Evolutionary conservation across 2,888 invertebrate genomes (phyloP), one percentile per base, ranked within the genome.

Genomic region (Morpho deidamia): DNA sequence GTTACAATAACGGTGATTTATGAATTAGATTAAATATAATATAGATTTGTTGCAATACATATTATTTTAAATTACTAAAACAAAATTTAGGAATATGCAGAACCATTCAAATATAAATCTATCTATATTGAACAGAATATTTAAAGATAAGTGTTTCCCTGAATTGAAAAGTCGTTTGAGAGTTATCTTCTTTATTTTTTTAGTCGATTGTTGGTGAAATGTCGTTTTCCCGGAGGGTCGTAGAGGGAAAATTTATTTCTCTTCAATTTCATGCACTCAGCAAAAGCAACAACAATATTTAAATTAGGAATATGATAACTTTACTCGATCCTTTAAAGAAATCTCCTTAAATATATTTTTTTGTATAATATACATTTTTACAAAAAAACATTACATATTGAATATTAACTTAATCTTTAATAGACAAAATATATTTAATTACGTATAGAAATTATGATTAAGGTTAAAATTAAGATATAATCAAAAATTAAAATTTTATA

Each of bases 201-300:
- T 68, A 66, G 69, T 65, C 76, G 52, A 52, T 55, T 54, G 73
- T 70, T 72, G 80, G 81, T 78, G 70, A 71, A 72, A 81, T 78
- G 9, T 78, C 68, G 60, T 67, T 49, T 64, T 69, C 64, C 66
- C 63, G 71, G 71, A 78, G 85, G 83, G 85, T 79, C 71, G 72
- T 63, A 57, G 44, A 55, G 58, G 65, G 73, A 72, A 83, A 87
- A 83, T 85, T 75, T 87, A 87, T 87, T 88, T 85, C 81, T 83
- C 78, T 86, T 86, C 85, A 83, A 87, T 88, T 88, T 81, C 74
- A 70, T 76, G 83, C 85, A 87, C 87, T 86, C 84, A 76, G 78
- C 70, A 83, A 85, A 84, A 83, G 81, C 75, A 88, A 87, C 86
- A 85, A 83, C 80, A 82, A 83, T 83, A 87, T 89, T 87, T 84